Evolutionary conservation across 2,888 invertebrate genomes (phyloP).

Genomic region (Nymphalis c-album): DNA sequence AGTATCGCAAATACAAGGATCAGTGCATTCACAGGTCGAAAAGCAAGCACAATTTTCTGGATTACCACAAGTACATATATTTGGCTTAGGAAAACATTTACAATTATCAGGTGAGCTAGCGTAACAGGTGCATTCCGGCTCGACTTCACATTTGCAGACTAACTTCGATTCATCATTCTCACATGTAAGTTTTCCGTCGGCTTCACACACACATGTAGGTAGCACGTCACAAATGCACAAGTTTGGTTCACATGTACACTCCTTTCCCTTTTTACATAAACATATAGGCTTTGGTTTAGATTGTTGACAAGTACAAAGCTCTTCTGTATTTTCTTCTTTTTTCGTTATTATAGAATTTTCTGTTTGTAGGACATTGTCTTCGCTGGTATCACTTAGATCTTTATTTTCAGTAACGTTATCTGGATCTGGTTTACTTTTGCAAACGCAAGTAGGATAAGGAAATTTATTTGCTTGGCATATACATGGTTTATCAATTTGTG

Average conservation of each 20-base stretch:
- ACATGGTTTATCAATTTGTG: slow-evolving; percentile 62
- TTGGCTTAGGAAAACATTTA: slow-evolving; percentile 54
- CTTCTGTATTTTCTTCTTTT: slow-evolving; percentile 36
- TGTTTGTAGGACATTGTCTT: slow-evolving; percentile 24
- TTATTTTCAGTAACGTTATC: not conserved
- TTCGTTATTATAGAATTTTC: slow-evolving; percentile 27
- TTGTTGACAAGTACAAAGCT: slow-evolving; percentile 63
- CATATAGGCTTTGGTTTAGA: slow-evolving; percentile 51
- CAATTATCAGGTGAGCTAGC: slow-evolving; percentile 47
- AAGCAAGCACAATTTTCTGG: slow-evolving; percentile 64
- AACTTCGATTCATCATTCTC: slow-evolving; percentile 51
- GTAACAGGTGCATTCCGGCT: slow-evolving; percentile 55
- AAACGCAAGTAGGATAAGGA: slow-evolving; percentile 62
- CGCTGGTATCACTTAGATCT: slow-evolving; percentile 37
- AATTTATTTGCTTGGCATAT: slow-evolving; percentile 57
- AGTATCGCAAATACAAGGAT: slow-evolving; percentile 64
- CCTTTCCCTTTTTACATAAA: slow-evolving; percentile 55
- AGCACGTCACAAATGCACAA: slow-evolving; percentile 60
- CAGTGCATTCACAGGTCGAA: slow-evolving; percentile 56
- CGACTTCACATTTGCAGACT: slow-evolving; percentile 55
- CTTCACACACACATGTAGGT: slow-evolving; percentile 59
- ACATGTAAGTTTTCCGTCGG: slow-evolving; percentile 47
- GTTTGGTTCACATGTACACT: slow-evolving; percentile 54
- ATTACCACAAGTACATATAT: slow-evolving; percentile 59
- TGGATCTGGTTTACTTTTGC: slow-evolving; percentile 53